Evolutionary conservation across 2,888 invertebrate genomes (phyloP).

Genomic region (Aspidiotus destructor): DNA sequence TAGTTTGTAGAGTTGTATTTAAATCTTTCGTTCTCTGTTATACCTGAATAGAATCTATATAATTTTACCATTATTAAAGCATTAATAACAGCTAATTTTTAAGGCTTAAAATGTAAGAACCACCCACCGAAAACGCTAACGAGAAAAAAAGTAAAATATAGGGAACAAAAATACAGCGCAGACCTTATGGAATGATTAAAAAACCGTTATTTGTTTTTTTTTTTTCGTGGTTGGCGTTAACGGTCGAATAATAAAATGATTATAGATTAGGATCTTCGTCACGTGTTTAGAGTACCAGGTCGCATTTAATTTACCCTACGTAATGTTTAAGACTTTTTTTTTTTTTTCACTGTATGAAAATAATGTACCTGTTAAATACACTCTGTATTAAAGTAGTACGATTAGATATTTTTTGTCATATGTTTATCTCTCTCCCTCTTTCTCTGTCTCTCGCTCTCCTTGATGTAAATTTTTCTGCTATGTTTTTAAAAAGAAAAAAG

Average conservation of each 20-base stretch:
- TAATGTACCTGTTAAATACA: conserved; percentile 32
- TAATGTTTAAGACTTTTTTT: conserved; percentile 17
- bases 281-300: conserved; percentile 29
- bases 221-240: neutral
- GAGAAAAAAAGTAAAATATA: neutral
- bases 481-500: conserved; percentile 7
- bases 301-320: conserved; percentile 31
- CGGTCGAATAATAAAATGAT: neutral
- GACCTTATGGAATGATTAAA: neutral
- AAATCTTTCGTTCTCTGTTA: neutral
- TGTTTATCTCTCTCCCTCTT: conserved; percentile 8
- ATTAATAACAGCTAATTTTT: conserved; percentile 6
- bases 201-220: neutral
- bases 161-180: neutral
- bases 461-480: conserved; percentile 6
- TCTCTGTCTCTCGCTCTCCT: neutral
- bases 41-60: conserved; percentile 11
- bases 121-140: neutral
- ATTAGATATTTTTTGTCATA: neutral
- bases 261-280: conserved; percentile 19
- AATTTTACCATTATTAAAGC: conserved; percentile 18
- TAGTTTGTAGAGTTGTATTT: conserved; percentile 13
- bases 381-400: conserved; percentile 6
- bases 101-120: neutral
- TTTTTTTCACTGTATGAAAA: conserved; percentile 24